phyloP scores from a whole-genome alignment of 2,888 invertebrate genomes.

The Drosophila macrothrix region DNA sequence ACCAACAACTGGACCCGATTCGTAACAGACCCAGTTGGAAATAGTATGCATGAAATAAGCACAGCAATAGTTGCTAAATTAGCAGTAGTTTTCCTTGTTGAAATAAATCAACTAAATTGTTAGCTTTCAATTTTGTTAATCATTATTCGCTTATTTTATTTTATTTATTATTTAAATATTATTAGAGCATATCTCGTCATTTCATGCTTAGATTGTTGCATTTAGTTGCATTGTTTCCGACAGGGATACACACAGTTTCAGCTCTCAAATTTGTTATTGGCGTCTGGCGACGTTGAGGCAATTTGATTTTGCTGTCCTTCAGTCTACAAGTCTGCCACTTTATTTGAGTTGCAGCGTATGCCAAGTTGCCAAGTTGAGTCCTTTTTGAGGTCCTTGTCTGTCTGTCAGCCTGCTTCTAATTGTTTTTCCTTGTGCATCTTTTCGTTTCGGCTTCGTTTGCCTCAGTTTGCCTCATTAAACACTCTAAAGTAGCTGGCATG shows the following conservation, averaged over 20 bases:
- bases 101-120: not conserved
- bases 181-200: not conserved
- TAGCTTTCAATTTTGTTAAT: not conserved
- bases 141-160: not conserved
- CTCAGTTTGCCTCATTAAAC: slow-evolving; percentile 53
- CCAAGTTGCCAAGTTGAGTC: slow-evolving; percentile 33
- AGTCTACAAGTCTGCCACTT: slow-evolving; percentile 27
- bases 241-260: slow-evolving; percentile 16
- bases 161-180: not conserved
- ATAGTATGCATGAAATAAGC: slow-evolving; percentile 7
- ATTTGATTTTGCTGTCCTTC: slow-evolving; percentile 43
- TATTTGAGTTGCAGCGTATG: slow-evolving; percentile 48
- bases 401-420: slow-evolving; percentile 50
- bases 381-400: slow-evolving; percentile 48
- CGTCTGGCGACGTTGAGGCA: slow-evolving; percentile 54
- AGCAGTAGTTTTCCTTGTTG: not conserved
- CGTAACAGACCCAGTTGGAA: slow-evolving; percentile 39
- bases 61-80: not conserved
- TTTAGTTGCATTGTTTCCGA: not conserved
- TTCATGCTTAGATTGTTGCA: not conserved
- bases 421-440: slow-evolving; percentile 47
- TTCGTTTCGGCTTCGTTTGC: slow-evolving; percentile 19
- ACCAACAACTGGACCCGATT: slow-evolving; percentile 45
- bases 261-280: slow-evolving; percentile 53
- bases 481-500: slow-evolving; percentile 43